Percentiles rank a stretch among this genome's conserved stretches.
phyloP scores from a whole-genome alignment of 2,888 invertebrate species.

The Eretmocerus hayati region DNA sequence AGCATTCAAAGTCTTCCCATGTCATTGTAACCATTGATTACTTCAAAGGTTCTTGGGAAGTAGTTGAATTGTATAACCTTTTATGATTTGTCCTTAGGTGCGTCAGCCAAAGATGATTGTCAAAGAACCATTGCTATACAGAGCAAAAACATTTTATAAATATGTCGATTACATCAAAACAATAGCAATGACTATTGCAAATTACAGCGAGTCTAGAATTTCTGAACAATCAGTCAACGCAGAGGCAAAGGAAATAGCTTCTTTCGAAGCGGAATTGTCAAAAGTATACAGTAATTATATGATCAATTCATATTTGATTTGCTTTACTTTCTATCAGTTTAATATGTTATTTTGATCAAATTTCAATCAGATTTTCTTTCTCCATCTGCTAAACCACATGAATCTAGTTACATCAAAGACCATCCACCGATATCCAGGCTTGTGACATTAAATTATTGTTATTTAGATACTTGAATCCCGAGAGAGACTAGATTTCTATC shows the following conservation, averaged over 20 bases:
- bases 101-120: slow-evolving; percentile 11
- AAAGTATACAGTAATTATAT: slow-evolving; percentile 7
- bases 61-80: no score
- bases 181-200: slow-evolving; percentile 3
- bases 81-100: no score
- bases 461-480: slow-evolving; percentile 8
- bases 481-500: slow-evolving; percentile 8
- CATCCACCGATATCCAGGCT: no score
- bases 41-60: background rate
- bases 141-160: slow-evolving; percentile 5
- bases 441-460: background rate
- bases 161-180: slow-evolving; percentile 14
- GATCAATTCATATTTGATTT: background rate
- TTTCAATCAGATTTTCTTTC: no score
- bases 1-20: no score
- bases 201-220: slow-evolving; percentile 2
- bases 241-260: slow-evolving; percentile 5
- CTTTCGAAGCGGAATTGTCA: slow-evolving; percentile 9
- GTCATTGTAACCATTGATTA: background rate
- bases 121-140: slow-evolving; percentile 9
- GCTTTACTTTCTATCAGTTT: background rate
- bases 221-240: slow-evolving; percentile 2
- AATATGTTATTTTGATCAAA: no score
- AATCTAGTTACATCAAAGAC: no score
- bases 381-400: no score